Evolutionary conservation across 2,113 vertebrate species (phyloP).

Genomic region (Mus spicilegus): DNA sequence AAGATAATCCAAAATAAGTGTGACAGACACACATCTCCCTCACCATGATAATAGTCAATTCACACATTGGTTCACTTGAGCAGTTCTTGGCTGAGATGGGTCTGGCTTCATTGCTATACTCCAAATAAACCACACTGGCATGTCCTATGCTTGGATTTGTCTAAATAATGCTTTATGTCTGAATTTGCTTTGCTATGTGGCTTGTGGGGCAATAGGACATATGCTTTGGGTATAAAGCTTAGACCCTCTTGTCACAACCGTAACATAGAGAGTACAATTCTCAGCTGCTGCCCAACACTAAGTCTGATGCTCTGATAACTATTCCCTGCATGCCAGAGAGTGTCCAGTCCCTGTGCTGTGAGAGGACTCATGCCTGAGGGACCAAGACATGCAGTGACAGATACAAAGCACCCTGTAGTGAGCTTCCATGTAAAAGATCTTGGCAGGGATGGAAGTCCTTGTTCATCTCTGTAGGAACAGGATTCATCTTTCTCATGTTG

Average conservation of each 20-base stretch:
- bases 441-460: background rate
- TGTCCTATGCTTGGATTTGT: background rate
- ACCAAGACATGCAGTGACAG: background rate
- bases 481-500: background rate
- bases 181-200: background rate
- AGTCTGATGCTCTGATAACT: background rate
- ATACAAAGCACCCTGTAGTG: background rate
- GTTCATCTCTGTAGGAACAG: background rate
- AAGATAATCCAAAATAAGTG: background rate
- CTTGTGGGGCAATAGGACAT: background rate
- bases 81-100: background rate
- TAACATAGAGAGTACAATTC: background rate
- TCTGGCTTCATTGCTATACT: background rate
- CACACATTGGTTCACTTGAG: background rate
- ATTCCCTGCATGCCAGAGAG: background rate
- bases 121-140: background rate
- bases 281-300: background rate
- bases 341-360: background rate
- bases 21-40: background rate
- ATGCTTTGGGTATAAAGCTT: background rate
- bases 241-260: background rate
- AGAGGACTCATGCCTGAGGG: background rate
- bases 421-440: background rate
- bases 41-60: background rate
- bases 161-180: constrained; percentile 6